Conservation (phyloP, 2,113 vertebrate genomes). For the Clarias macrocephalus region DNA sequence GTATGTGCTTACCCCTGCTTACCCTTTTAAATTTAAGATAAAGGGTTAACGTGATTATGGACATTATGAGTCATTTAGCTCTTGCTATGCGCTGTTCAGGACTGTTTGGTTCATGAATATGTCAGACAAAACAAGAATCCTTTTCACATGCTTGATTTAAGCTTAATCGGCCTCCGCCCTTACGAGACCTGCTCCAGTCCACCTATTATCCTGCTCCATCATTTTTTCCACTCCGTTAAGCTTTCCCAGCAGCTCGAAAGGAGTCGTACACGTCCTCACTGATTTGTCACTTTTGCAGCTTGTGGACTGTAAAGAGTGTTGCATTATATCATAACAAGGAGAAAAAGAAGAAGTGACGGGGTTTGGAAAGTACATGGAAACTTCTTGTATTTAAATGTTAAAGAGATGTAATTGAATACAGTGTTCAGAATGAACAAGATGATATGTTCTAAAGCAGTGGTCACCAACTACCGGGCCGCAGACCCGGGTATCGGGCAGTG, state of each 20-base stretch:
- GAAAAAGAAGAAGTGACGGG: neutral
- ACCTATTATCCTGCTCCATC: neutral
- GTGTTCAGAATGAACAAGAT: neutral
- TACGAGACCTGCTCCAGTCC: neutral
- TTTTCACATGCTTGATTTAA: neutral
- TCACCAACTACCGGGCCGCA: no score
- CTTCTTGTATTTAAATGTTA: neutral
- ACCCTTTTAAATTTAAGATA: neutral
- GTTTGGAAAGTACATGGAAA: constrained; percentile 19
- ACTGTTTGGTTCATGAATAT: neutral
- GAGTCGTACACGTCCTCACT: neutral
- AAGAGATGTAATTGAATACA: neutral
- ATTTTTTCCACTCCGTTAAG: neutral
- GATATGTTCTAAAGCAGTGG: neutral
- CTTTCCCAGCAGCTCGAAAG: neutral
- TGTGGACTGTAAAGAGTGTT: neutral
- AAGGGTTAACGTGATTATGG: constrained; percentile 8
- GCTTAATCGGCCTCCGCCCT: neutral
- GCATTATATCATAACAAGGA: neutral
- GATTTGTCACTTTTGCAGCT: neutral
- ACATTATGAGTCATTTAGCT: constrained; percentile 12
- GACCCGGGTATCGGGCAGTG: no score
- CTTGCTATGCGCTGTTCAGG: neutral
- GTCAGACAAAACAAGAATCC: constrained; percentile 1
- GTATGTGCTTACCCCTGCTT: constrained; percentile 70